A percentile compares a stretch with the other conserved stretches of the same genome.
Conservation (phyloP, 2,888 invertebrate species). For the Drosophila glabriapex region DNA sequence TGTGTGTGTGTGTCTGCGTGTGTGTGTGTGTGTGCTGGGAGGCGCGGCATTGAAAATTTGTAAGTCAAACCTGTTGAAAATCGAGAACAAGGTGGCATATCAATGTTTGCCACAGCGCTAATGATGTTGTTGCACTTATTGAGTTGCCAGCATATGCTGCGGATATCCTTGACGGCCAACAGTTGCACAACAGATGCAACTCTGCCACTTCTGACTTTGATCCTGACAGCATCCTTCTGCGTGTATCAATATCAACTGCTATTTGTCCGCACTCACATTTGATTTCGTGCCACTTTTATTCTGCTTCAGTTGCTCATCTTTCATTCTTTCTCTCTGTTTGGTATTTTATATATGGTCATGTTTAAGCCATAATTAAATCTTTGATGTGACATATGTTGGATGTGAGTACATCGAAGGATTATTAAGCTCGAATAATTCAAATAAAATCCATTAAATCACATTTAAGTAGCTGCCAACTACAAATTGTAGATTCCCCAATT, state of each 20-base stretch:
- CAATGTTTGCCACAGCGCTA: constrained; percentile 38
- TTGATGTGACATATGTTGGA: not conserved
- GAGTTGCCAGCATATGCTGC: constrained; percentile 57
- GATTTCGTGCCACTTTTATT: not conserved
- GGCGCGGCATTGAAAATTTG: constrained; percentile 51
- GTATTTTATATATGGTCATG: not conserved
- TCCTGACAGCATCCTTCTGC: constrained; percentile 1
- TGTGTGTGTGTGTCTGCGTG: not conserved
- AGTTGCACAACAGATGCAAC: constrained; percentile 36
- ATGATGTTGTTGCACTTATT: constrained; percentile 62
- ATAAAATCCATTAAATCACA: not conserved
- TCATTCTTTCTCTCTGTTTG: not conserved
- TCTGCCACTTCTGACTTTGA: not conserved
- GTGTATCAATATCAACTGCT: constrained; percentile 11
- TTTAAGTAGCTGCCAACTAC: not conserved
- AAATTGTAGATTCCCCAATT: not conserved
- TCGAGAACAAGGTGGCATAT: constrained; percentile 52
- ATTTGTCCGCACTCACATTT: constrained; percentile 6
- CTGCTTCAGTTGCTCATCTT: not conserved
- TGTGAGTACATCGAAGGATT: not conserved
- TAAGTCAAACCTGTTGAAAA: constrained; percentile 71
- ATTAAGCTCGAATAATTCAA: not conserved
- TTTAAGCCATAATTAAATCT: constrained; percentile 12
- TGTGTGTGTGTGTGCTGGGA: constrained; percentile 18
- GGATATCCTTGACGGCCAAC: constrained; percentile 70